These are phyloP conservation scores for Portunus trituberculatus DNA, from an alignment of 1,140 invertebrate genomes.

Conservation along the genomic window DNA sequence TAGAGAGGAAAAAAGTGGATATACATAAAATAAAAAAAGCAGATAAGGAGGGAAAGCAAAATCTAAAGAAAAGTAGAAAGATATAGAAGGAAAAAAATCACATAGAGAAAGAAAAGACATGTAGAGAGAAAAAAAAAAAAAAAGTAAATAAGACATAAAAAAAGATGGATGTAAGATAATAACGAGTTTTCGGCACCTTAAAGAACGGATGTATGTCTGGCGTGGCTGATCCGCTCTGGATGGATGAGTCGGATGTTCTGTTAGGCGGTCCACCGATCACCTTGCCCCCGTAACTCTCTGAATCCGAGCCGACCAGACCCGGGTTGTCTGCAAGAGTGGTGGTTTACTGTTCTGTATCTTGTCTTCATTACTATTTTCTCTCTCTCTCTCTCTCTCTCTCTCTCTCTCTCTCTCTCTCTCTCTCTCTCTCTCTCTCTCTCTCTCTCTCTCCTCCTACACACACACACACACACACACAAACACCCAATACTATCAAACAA, in stretches of 20 bases:
- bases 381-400: neutral
- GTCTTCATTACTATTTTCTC: neutral
- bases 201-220: conserved; percentile 91
- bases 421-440: neutral
- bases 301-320: conserved; percentile 83
- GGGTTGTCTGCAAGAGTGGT: conserved; percentile 70
- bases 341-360: neutral
- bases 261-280: conserved; percentile 80
- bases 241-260: conserved; percentile 78
- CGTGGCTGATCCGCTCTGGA: conserved; percentile 78
- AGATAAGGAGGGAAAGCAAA: neutral
- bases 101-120: neutral
- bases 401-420: neutral
- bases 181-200: conserved; percentile 87
- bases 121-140: neutral
- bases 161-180: no score
- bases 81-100: neutral
- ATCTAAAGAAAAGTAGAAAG: no score
- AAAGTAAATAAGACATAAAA: no score
- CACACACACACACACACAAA: neutral
- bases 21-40: neutral
- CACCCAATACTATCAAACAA: no score
- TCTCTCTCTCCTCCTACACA: no score
- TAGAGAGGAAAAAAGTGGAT: neutral
- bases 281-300: conserved; percentile 84